Evolutionary conservation across 2,797 vertebrate species (phyloP).

Genomic region (Sparus aurata): DNA sequence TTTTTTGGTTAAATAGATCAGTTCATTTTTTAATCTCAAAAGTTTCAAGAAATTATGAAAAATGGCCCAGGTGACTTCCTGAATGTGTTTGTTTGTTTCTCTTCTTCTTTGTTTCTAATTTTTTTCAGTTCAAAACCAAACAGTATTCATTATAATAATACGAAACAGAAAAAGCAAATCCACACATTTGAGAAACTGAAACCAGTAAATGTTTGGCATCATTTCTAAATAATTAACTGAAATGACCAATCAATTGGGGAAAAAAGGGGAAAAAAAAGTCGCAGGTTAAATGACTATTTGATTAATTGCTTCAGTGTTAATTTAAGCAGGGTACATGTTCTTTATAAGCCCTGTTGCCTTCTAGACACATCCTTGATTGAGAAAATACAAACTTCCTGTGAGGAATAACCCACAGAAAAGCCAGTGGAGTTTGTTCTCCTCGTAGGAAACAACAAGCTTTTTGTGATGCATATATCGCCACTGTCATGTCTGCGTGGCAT

Average conservation of each 20-base stretch:
- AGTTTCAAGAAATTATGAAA: not conserved
- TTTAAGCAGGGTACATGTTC: not conserved
- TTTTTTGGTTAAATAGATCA: not conserved
- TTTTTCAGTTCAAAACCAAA: not conserved
- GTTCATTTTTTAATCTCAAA: not conserved
- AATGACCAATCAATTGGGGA: not conserved
- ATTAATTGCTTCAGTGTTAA: not conserved
- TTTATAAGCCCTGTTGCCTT: not conserved
- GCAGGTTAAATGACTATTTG: not conserved
- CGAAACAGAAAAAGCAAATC: not conserved
- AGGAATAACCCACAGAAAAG: not conserved
- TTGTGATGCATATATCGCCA: not conserved
- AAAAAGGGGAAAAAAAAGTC: not conserved
- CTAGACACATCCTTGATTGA: not conserved
- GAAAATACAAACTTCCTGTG: constrained; percentile 1
- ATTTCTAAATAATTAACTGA: not conserved
- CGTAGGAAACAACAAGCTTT: not conserved
- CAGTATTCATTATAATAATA: not conserved
- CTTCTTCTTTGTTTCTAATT: not conserved
- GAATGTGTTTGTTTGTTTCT: no score
- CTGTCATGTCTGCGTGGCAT: not conserved
- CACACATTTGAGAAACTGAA: not conserved
- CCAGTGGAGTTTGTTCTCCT: not conserved
- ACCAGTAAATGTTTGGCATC: not conserved
- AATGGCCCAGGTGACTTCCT: not conserved